Evolutionary conservation across 2,113 vertebrate species (phyloP).

Genomic region (Alces alces): DNA sequence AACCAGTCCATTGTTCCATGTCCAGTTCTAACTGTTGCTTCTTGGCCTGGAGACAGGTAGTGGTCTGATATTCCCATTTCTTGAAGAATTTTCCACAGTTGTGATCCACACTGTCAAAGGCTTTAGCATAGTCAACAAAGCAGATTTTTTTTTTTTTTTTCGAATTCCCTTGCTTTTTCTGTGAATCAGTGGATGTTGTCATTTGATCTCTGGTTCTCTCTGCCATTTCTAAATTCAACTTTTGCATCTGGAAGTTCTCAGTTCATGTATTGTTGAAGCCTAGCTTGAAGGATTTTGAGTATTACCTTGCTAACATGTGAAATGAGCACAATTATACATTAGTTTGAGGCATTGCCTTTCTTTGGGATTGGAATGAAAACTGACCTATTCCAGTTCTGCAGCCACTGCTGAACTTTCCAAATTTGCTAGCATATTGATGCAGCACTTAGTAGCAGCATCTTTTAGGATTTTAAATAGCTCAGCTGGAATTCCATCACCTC

Average conservation of each 20-base stretch:
- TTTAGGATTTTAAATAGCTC: not conserved
- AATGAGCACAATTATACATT: not conserved
- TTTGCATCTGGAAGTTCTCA: not conserved
- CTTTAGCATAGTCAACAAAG: not conserved
- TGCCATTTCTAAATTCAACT: not conserved
- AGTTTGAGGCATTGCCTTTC: not conserved
- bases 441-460: not conserved
- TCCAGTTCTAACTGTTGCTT: not conserved
- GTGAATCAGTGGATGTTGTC: not conserved
- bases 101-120: not conserved
- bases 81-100: not conserved
- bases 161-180: not conserved
- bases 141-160: rapidly evolving
- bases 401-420: not conserved
- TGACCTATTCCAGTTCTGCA: not conserved
- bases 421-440: not conserved
- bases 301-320: not conserved
- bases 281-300: not conserved
- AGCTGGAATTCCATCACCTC: not conserved
- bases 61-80: not conserved
- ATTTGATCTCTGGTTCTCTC: not conserved
- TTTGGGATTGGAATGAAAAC: not conserved
- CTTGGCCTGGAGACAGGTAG: not conserved
- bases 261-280: not conserved
- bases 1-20: not conserved